Conservation (phyloP, 2,797 vertebrate species). For the Adrianichthys oophorus region DNA sequence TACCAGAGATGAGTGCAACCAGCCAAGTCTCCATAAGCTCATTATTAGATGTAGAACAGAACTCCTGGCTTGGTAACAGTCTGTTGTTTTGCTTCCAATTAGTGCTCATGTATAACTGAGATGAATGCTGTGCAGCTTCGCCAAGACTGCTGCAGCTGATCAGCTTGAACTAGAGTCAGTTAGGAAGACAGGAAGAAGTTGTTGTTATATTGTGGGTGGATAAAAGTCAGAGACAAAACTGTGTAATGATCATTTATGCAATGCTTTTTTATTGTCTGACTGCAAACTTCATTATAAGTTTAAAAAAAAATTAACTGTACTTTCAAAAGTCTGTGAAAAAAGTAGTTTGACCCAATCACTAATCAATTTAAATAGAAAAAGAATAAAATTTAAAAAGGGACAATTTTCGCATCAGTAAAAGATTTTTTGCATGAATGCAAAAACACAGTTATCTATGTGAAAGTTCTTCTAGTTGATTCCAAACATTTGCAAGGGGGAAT, state of each 20-base stretch:
- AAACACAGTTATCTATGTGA: too few relatives aligned
- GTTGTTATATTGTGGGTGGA: slow-evolving; percentile 1
- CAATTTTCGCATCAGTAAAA: too few relatives aligned
- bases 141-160: slow-evolving; percentile 29
- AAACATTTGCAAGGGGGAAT: too few relatives aligned
- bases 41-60: slow-evolving; percentile 67
- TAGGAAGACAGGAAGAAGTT: slow-evolving; percentile 6
- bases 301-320: neutral
- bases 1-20: slow-evolving; percentile 36
- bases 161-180: slow-evolving; percentile 14
- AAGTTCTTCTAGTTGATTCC: too few relatives aligned
- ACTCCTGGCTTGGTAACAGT: slow-evolving; percentile 54
- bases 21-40: slow-evolving; percentile 71
- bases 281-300: neutral
- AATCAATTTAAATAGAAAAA: too few relatives aligned
- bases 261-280: too few relatives aligned
- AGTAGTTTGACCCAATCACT: too few relatives aligned
- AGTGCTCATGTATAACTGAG: slow-evolving; percentile 35
- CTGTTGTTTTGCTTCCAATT: slow-evolving; percentile 44
- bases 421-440: too few relatives aligned
- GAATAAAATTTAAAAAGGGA: too few relatives aligned
- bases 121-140: slow-evolving; percentile 28
- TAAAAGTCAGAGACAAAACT: slow-evolving; percentile 4
- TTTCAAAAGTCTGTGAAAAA: too few relatives aligned
- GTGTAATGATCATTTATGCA: neutral